A percentile compares a stretch with the other conserved stretches of the same genome.
phyloP scores from a whole-genome alignment of 92 coral and sea anemone species.

The Porites evermanni region DNA sequence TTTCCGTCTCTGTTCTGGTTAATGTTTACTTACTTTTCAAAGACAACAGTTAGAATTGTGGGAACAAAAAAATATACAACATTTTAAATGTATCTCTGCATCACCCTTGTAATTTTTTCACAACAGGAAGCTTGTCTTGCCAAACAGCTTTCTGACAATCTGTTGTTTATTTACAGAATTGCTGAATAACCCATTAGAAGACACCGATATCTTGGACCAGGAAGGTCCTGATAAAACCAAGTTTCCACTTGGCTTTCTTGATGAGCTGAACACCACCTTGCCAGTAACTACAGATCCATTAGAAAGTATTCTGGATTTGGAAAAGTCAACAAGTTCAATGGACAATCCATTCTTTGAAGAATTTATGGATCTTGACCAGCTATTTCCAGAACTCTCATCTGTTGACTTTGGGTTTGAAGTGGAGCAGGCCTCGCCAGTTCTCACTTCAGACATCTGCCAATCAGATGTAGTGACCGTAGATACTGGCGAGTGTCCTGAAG shows the following conservation, averaged over 20 bases:
- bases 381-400: constrained; percentile 70
- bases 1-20: too few relatives aligned
- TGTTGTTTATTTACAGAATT: constrained; percentile 12
- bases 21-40: too few relatives aligned
- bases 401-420: constrained; percentile 44
- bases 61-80: too few relatives aligned
- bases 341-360: constrained; percentile 81
- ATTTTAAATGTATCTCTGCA: too few relatives aligned
- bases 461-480: constrained; percentile 47
- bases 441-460: constrained; percentile 49
- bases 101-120: too few relatives aligned
- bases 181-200: constrained; percentile 28
- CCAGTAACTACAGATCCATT: neutral
- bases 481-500: constrained; percentile 10
- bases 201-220: constrained; percentile 9
- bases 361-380: constrained; percentile 70
- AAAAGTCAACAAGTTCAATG: constrained; percentile 52
- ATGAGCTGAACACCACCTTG: constrained; percentile 20
- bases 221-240: neutral
- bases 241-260: constrained; percentile 8
- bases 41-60: too few relatives aligned
- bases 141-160: neutral
- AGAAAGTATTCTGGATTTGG: constrained; percentile 31
- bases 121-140: neutral
- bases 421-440: constrained; percentile 41